Conservation (phyloP, 2,113 vertebrate genomes). For the Rutilus rutilus region DNA sequence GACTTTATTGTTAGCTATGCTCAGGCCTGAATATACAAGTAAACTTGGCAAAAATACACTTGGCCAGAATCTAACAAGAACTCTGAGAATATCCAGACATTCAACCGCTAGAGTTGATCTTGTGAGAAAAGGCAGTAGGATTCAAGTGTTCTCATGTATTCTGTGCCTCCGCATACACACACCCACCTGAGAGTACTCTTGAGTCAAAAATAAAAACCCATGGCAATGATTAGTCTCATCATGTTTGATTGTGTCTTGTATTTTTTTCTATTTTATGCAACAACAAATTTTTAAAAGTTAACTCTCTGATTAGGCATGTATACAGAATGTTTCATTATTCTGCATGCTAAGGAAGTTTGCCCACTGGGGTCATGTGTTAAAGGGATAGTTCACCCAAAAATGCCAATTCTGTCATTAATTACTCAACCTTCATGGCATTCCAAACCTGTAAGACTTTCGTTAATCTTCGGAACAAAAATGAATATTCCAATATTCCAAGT, state of each 20-base stretch:
- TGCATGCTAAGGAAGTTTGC: background rate
- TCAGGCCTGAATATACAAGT: background rate
- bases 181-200: too few species aligned
- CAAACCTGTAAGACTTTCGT: too few species aligned
- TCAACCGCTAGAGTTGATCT: background rate
- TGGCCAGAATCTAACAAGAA: background rate
- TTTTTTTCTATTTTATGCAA: background rate
- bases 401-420: too few species aligned
- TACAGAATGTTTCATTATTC: background rate
- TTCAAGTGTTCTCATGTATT: background rate
- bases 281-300: background rate
- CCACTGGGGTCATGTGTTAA: background rate
- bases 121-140: background rate
- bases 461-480: too few species aligned
- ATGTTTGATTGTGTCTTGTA: too few species aligned
- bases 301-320: background rate
- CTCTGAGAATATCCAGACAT: background rate
- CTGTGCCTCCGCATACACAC: background rate
- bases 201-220: background rate
- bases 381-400: too few species aligned
- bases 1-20: background rate
- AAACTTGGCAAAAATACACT: background rate
- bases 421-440: too few species aligned
- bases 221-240: background rate
- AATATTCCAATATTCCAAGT: too few species aligned